Evolutionary conservation across 92 coral and sea anemone genomes (phyloP), one percentile per base, ranked within the genome.

Genomic region (Virgularia gustaviana): DNA sequence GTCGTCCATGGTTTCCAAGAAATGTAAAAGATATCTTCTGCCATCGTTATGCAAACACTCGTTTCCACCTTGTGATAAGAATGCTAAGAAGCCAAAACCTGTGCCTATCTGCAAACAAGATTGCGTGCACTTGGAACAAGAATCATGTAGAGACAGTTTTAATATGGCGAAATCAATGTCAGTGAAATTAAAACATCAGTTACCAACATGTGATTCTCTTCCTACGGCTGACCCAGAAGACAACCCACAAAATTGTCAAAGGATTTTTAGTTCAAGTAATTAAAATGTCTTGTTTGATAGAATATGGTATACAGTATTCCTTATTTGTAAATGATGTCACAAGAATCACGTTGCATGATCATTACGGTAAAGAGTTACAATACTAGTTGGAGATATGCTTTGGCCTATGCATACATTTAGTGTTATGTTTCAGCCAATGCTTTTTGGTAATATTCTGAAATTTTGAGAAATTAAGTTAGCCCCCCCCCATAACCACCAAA

Each of bases 21-120:
- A 39, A 49, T 68, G 75, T 27, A 68, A 68, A 35, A 30, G 6
- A 27, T 27, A 68, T 49, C 60, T 68, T 51, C 75, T 68, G 12
- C 75, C 61, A 13, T 49, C 75, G 13, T 39, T 68, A 3, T 68
- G 75, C 55, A 68, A 68, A 33, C 55, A 68, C 36, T 68, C 30
- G 30, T 68, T 68, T 49, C 19, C 75, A 68, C 75, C 75, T 10
- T 68, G 75, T 35, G 61, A 49, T 49, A 5, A 59, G 2, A 68
- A 30, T 9, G 34, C 29, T 31, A 51, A 30, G 37, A 68, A 51
- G 51, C 61, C 75, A 8, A 68, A 20, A 68, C 51, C 76, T 1
- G 41, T 54, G 23, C 73, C 70, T 54, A 36, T 80, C 9, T 80
- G 85, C 31, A 60, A 77, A 47, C 63, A 73, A n/a, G 85, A 80